These are phyloP conservation scores for Trichopria drosophilae DNA, from an alignment of 2,888 invertebrate genomes.

Conservation along the genomic window DNA sequence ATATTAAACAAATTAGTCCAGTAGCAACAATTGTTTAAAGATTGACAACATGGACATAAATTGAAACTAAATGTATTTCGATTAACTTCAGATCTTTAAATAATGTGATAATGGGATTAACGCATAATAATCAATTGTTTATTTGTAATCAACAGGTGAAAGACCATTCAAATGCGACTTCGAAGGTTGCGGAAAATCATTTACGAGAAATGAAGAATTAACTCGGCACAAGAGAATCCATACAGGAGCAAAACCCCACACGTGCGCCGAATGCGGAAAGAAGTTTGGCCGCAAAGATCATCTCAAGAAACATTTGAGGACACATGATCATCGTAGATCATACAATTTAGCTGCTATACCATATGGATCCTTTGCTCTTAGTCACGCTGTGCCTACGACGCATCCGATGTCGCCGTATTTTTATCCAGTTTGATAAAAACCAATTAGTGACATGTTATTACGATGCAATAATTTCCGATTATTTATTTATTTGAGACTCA, in stretches of 20 bases:
- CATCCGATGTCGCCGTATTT: conserved; percentile 16
- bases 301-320: conserved; percentile 89
- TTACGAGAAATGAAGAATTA: conserved; percentile 88
- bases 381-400: conserved; percentile 27
- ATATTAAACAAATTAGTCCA: neutral
- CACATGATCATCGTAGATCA: conserved; percentile 63
- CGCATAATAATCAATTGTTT: too few relatives aligned
- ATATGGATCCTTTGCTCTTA: conserved; percentile 38
- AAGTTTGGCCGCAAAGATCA: conserved; percentile 93
- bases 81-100: too few relatives aligned
- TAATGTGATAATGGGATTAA: too few relatives aligned
- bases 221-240: conserved; percentile 91
- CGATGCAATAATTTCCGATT: too few relatives aligned
- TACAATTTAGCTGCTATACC: conserved; percentile 35
- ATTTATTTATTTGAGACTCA: too few relatives aligned
- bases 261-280: conserved; percentile 87
- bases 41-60: too few relatives aligned
- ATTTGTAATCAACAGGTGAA: conserved; percentile 66
- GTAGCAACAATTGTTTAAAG: too few relatives aligned
- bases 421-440: conserved; percentile 37
- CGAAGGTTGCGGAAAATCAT: conserved; percentile 83
- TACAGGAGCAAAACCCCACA: conserved; percentile 82
- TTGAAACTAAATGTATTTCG: too few relatives aligned
- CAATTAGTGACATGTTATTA: too few relatives aligned
- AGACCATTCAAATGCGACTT: conserved; percentile 86